These are phyloP conservation scores for Xestoiulus laeticollis DNA, from an alignment of 2,888 invertebrate genomes.

Conservation along the genomic window DNA sequence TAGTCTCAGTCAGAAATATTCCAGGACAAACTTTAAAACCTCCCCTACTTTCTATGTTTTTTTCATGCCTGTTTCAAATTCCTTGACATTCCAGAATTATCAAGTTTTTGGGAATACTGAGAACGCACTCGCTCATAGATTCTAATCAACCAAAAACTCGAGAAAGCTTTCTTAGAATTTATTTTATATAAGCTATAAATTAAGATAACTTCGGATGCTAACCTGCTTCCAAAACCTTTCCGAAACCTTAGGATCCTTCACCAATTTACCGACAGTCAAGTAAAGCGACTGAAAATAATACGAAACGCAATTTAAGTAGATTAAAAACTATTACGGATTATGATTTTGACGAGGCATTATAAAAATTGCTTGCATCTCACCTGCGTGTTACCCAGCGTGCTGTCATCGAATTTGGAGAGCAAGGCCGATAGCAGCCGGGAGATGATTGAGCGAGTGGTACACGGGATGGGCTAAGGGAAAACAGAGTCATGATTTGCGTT, in stretches of 20 bases:
- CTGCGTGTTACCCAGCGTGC: constrained; percentile 38
- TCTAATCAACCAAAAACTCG: no score
- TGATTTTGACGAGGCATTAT: background rate
- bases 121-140: no score
- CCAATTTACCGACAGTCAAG: constrained; percentile 59
- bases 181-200: no score
- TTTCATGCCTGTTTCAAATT: no score
- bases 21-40: no score
- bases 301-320: background rate
- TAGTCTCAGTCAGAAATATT: no score
- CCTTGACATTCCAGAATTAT: no score
- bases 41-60: no score
- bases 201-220: no score
- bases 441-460: background rate
- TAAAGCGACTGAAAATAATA: constrained; percentile 60
- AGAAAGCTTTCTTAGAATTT: no score
- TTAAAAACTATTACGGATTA: background rate
- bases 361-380: background rate
- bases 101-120: no score
- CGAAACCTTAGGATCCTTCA: constrained; percentile 61
- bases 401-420: constrained; percentile 27
- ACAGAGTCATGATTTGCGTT: background rate
- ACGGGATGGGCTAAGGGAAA: background rate
- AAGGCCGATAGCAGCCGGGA: background rate
- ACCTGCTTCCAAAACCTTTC: constrained; percentile 63